Evolutionary conservation across 2,113 vertebrate species (phyloP).

Genomic region (Cichladusa arquata): DNA sequence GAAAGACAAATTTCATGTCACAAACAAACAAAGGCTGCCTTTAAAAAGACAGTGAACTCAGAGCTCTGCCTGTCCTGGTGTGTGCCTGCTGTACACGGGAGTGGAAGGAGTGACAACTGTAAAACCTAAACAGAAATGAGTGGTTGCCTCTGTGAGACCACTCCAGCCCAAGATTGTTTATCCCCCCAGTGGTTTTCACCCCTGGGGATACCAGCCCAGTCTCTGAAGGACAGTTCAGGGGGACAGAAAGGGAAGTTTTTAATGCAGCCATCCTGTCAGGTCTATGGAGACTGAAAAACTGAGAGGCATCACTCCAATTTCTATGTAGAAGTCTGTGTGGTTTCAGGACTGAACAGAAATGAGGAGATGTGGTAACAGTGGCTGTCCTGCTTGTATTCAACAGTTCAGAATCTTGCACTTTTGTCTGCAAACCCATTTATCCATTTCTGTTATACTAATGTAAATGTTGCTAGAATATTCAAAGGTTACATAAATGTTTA

Average conservation of each 20-base stretch:
- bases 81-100: not conserved
- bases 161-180: not conserved
- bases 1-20: not conserved
- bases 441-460: not conserved
- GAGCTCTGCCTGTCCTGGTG: not conserved
- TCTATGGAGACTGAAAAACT: not conserved
- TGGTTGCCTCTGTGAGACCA: not conserved
- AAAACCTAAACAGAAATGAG: not conserved
- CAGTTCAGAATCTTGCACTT: not conserved
- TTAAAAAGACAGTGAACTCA: not conserved
- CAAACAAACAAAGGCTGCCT: not conserved
- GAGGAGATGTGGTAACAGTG: not conserved
- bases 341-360: not conserved
- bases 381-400: not conserved
- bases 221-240: not conserved
- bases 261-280: not conserved
- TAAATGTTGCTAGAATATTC: not conserved
- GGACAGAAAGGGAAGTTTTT: not conserved
- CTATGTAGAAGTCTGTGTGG: not conserved
- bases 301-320: not conserved
- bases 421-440: not conserved
- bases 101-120: not conserved
- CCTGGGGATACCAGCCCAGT: not conserved
- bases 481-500: conserved; percentile 22
- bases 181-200: not conserved